phyloP scores from a whole-genome alignment of 1,140 invertebrate species.

The Apis dorsata region DNA sequence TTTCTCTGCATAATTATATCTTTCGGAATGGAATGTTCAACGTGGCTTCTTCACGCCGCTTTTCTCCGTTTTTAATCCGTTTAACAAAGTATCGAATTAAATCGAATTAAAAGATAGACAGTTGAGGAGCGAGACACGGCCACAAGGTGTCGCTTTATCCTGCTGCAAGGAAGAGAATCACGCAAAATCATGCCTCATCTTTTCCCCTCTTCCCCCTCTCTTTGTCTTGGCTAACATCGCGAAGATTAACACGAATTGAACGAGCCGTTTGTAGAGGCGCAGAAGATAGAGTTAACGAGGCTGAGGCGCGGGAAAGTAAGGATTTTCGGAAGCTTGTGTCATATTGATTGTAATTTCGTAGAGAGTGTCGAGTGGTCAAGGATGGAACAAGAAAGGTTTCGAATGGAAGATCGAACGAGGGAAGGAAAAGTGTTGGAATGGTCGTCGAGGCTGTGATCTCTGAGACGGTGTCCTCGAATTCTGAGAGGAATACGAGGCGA shows the following conservation, averaged over 20 bases:
- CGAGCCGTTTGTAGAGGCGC: background rate
- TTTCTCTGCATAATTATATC: background rate
- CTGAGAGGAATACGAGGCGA: background rate
- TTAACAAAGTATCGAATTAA: background rate
- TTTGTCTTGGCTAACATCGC: constrained; percentile 19
- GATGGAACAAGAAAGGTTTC: background rate
- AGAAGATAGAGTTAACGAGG: no score
- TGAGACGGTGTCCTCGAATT: background rate
- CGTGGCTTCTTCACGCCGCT: background rate
- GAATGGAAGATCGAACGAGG: background rate
- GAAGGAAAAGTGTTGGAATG: no score
- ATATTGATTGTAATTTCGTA: constrained; percentile 23
- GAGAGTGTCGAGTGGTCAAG: background rate
- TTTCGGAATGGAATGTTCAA: background rate
- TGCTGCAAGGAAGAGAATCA: background rate
- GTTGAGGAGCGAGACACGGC: background rate
- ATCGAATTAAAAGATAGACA: background rate
- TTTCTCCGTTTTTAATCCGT: background rate
- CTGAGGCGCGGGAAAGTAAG: background rate
- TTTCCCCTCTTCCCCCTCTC: background rate
- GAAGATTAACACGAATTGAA: constrained; percentile 24
- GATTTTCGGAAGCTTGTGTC: background rate
- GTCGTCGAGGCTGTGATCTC: background rate
- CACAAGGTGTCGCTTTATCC: background rate
- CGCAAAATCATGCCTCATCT: background rate